These are phyloP conservation scores for Drosophila melanosoma DNA, from an alignment of 2,888 invertebrate genomes.

Conservation along the genomic window DNA sequence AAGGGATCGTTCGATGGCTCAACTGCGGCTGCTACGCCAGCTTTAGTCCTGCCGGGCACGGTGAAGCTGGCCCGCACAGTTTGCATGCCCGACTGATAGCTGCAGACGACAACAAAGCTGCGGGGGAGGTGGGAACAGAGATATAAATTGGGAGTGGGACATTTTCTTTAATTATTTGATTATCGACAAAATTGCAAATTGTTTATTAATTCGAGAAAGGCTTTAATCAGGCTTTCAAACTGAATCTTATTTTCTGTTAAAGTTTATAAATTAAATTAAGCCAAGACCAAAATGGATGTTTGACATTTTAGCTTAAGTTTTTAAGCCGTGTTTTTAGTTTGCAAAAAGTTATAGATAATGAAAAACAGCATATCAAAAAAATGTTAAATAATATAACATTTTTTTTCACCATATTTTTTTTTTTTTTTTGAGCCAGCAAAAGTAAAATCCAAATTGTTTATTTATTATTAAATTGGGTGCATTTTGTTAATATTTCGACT, in stretches of 20 bases:
- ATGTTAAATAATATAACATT: too few species aligned
- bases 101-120: constrained; percentile 92
- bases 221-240: background rate
- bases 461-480: background rate
- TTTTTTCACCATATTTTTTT: background rate
- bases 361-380: too few species aligned
- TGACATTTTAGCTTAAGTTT: background rate
- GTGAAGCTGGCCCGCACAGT: constrained; percentile 92
- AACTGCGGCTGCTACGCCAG: constrained; percentile 83
- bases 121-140: background rate
- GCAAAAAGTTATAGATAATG: too few species aligned
- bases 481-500: background rate
- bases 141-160: background rate
- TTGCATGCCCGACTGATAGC: constrained; percentile 92
- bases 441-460: background rate
- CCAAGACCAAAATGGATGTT: background rate
- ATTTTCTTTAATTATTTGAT: background rate
- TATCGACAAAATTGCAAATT: background rate
- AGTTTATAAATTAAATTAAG: background rate
- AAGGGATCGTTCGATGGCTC: constrained; percentile 75
- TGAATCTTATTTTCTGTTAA: background rate
- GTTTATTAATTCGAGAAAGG: too few species aligned
- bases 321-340: too few species aligned
- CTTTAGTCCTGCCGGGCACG: constrained; percentile 87
- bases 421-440: background rate